A percentile compares a stretch with the other conserved stretches of the same genome.
phyloP scores from a whole-genome alignment of 2,113 vertebrate genomes.

The Candoia aspera region DNA sequence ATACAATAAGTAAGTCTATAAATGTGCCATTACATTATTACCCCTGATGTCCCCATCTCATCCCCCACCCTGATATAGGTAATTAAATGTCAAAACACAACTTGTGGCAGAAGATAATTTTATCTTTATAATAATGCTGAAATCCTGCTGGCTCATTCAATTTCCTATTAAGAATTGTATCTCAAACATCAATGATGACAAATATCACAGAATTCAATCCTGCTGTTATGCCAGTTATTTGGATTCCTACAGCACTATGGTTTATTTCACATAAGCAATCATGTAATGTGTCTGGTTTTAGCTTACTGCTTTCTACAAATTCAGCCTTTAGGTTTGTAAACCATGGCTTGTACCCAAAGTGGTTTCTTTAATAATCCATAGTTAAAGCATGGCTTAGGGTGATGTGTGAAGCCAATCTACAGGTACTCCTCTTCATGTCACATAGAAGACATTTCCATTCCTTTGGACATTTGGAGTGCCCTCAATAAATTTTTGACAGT shows the following conservation, averaged over 20 bases:
- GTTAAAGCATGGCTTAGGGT: neutral
- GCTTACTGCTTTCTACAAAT: neutral
- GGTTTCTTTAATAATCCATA: neutral
- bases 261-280: neutral
- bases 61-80: neutral
- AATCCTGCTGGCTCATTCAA: neutral
- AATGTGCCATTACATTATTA: neutral
- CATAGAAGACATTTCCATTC: neutral
- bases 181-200: neutral
- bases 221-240: slow-evolving; percentile 1
- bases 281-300: neutral
- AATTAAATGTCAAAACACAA: neutral
- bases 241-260: neutral
- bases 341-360: neutral
- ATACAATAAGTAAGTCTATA: slow-evolving; percentile 71
- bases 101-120: neutral
- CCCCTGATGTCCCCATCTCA: neutral
- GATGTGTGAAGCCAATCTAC: neutral
- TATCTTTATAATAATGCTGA: slow-evolving; percentile 10
- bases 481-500: neutral
- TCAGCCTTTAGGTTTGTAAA: neutral
- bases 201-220: neutral
- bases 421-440: neutral
- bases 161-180: neutral
- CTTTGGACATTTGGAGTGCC: neutral